Evolutionary conservation across 2,888 invertebrate species (phyloP).

Genomic region (Bhutanitis thaidina): DNA sequence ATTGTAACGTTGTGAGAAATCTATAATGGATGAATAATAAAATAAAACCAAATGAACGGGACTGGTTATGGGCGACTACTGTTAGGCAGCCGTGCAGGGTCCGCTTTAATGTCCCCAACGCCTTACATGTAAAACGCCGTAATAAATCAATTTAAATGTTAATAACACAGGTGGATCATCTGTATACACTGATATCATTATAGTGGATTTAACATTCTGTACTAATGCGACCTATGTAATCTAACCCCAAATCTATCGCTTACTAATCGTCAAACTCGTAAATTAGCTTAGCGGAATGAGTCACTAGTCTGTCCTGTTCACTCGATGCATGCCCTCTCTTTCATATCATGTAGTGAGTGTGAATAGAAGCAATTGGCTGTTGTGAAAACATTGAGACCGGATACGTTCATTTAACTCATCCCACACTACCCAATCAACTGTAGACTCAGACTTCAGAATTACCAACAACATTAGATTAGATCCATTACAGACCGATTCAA

Average conservation of each 20-base stretch:
- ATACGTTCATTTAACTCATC: slow-evolving; percentile 16
- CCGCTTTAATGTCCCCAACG: no score
- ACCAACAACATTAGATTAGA: background rate
- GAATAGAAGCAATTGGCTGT: slow-evolving; percentile 55
- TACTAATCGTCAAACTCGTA: slow-evolving; percentile 44
- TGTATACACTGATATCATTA: slow-evolving; percentile 19
- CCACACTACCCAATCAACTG: slow-evolving; percentile 18
- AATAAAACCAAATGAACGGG: no score
- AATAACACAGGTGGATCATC: slow-evolving; percentile 7
- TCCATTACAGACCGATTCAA: background rate
- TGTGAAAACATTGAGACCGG: slow-evolving; percentile 36
- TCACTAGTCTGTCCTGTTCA: slow-evolving; percentile 28
- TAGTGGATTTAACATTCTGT: slow-evolving; percentile 17
- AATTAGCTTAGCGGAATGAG: slow-evolving; percentile 44
- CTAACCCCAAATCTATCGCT: slow-evolving; percentile 37
- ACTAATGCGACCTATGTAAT: slow-evolving; percentile 22
- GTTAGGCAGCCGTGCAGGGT: no score
- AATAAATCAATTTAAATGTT: no score
- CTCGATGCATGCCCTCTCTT: slow-evolving; percentile 53
- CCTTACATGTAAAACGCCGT: no score
- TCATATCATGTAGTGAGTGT: slow-evolving; percentile 47
- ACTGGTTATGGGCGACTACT: no score
- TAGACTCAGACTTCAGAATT: slow-evolving; percentile 2
- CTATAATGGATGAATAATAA: no score
- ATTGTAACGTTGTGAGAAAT: no score